phyloP scores from a whole-genome alignment of 2,797 vertebrate species.

The Cyprinella venusta region DNA sequence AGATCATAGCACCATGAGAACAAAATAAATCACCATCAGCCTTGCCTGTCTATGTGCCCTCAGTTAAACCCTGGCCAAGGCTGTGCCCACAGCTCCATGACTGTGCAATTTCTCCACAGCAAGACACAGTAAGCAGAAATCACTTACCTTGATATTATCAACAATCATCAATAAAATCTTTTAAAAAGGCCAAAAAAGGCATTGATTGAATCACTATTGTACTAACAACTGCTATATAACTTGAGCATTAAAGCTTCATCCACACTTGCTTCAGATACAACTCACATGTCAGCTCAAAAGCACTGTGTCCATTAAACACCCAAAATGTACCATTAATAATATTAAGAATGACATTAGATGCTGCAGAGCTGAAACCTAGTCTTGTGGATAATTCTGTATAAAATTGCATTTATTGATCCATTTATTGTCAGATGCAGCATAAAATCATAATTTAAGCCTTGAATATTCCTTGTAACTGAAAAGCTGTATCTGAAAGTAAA shows the following conservation, averaged over 20 bases:
- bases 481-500: constrained; percentile 10
- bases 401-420: background rate
- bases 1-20: background rate
- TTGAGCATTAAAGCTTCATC: background rate
- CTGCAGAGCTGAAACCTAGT: background rate
- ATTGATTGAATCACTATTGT: constrained; percentile 8
- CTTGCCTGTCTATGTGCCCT: constrained; percentile 33
- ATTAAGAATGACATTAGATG: background rate
- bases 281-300: background rate
- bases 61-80: constrained; percentile 37
- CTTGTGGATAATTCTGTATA: background rate
- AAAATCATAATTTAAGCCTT: background rate
- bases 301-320: background rate
- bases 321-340: background rate
- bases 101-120: constrained; percentile 29
- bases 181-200: background rate
- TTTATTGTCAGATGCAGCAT: background rate
- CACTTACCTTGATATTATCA: background rate
- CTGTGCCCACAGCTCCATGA: constrained; percentile 31
- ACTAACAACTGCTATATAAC: background rate
- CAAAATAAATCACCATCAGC: constrained; percentile 3
- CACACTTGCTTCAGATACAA: background rate
- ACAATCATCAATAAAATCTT: background rate
- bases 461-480: background rate
- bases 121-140: constrained; percentile 11